Evolutionary conservation across 2,113 vertebrate genomes (phyloP).

Genomic region (Phalacrocorax carbo): DNA sequence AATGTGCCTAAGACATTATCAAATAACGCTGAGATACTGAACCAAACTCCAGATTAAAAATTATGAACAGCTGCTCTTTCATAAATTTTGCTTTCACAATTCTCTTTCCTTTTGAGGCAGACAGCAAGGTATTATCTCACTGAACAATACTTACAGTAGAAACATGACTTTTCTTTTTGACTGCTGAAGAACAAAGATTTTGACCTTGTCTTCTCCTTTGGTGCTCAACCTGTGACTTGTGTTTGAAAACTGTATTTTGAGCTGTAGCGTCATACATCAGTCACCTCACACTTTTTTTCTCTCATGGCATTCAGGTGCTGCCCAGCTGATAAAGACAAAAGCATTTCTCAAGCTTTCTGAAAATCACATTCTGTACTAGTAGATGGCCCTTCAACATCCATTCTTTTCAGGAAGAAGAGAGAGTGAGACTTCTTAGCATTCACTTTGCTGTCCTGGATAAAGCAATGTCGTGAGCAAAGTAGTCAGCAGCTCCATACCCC

Average conservation of each 20-base stretch:
- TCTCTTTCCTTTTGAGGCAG: background rate
- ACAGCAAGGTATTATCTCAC: background rate
- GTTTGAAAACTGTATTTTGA: background rate
- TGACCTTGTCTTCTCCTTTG: background rate
- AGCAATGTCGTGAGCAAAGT: background rate
- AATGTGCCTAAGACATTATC: background rate
- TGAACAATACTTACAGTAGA: background rate
- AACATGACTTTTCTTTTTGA: background rate
- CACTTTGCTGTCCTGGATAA: background rate
- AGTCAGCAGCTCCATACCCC: background rate
- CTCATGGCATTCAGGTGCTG: background rate
- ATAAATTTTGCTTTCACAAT: background rate
- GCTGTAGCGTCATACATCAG: accelerated
- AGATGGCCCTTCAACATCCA: background rate
- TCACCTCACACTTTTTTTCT: background rate
- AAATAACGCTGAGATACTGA: background rate
- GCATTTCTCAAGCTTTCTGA: background rate
- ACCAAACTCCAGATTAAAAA: background rate
- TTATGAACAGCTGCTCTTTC: background rate
- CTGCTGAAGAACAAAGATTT: background rate
- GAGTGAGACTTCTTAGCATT: background rate
- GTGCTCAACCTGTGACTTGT: background rate
- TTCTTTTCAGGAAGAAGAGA: background rate
- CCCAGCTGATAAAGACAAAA: background rate
- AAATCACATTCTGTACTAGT: background rate